Base-by-base conservation (phyloP, 2,113 vertebrate species). In the Elephantulus edwardii region DNA sequence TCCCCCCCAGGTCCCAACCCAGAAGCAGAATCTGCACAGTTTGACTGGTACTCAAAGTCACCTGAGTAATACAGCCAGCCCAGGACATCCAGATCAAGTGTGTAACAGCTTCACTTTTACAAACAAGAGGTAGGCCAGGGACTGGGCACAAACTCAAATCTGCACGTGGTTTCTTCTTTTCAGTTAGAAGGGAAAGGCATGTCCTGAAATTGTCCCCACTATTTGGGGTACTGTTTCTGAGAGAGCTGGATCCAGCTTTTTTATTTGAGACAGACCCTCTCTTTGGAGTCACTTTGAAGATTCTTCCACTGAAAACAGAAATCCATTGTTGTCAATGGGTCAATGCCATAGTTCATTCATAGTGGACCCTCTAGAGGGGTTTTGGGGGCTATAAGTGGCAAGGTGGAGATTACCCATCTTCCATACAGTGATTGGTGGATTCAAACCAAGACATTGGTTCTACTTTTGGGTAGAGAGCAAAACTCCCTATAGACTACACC, bases 121-220 rank as follows among this genome's bases (percentile, higher is more conserved):
- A 64, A 42, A 9, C 5, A 13, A 71, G 42, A 38, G 4, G 9
- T 16, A 19, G n/a, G 22, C 12, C 46, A 58, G 30, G 44, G n/a
- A 33, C 8, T 5, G 13, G 28, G 3, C 52, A 72, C 28, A 78
- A 30, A 26, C 19, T 38, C 44, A 24, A 3, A n/a, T 44, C 24
- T 28, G 2, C 9, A 14, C 16, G 74, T 0, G 0, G 38, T 9
- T 33, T 80, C 7, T 62, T 14, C 2, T 66, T 28, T 35, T 35
- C 62, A n/a, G 2, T 8, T 17, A 12, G 38, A 72, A 24, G 35
- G 35, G 33, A 14, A 14, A 35, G 3, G 4, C 4, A 2, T 13
- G 24, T 33, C 24, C 1, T 38, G 48, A 52, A 83, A 50, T 16
- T 26, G 28, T 22, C 28, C 19, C 42, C 14, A 13, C 10, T 35